Base-by-base conservation (phyloP, 2,797 vertebrate genomes). In the Pipistrellus pipistrellus region DNA sequence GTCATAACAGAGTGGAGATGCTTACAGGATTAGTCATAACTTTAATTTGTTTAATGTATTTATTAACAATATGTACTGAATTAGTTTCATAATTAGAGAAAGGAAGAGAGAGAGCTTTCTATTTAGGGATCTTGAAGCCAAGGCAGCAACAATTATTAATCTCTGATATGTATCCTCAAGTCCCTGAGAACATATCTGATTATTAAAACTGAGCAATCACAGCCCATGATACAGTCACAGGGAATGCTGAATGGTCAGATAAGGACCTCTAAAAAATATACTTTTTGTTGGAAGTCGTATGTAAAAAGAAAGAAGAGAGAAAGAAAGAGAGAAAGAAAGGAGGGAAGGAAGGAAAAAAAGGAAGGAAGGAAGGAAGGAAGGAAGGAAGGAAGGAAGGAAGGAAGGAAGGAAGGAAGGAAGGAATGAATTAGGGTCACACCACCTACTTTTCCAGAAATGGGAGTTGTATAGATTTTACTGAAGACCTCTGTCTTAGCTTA, bases 101-200 rank as follows among this genome's bases (percentile, higher is more conserved):
- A 88, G 14, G 7, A n/a, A 41, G 20, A 30, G 15, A 30, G 15
- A 62, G 7, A 44, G 12, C 9, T 85, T 38, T 82, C 72, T 93
- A 66, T 68, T 82, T 59, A 85, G 27, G 3, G 32, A 80, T 64
- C 72, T 59, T 59, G 25, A 94, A 85, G 44, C 21, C 38, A 91
- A 64, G 30, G 8, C 18, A 66, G 48, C 15, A 84, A 55, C 11
- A 64, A 9, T 91, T 72, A 83, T 62, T 89, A 81, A 93, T 83
- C n/a, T 68, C 62, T 77, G n/a, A 41, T 57, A 38, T 18, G 11
- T 41, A 85, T 78, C 21, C 51, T 13, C 0, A 0, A 71, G 15
- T 87, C 68, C 88, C 90, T 86, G 48, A 77, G 64, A 80, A 83
- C 27, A 53, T 85, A 91, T 66, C 55, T 62, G 59, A 77, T 94